These are phyloP conservation scores for Drosophila merina DNA, from an alignment of 2,888 invertebrate genomes.

Conservation along the genomic window DNA sequence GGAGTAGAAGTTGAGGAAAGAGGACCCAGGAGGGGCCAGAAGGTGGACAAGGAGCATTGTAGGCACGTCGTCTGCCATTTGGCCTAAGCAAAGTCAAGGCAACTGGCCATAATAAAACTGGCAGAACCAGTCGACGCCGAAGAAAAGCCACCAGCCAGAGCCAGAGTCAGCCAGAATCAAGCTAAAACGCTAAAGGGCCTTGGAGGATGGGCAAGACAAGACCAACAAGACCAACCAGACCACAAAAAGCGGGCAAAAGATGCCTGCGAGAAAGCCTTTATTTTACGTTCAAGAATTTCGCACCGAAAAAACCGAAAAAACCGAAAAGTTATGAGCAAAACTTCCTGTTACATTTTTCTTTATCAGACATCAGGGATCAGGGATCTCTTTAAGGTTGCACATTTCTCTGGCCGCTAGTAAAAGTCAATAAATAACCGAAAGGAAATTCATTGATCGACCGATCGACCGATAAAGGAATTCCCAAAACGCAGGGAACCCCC, in stretches of 20 bases:
- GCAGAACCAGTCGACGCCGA: constrained; percentile 49
- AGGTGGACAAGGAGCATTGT: constrained; percentile 50
- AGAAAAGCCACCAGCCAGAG: constrained; percentile 32
- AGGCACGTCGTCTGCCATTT: constrained; percentile 65
- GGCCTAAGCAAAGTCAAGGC: constrained; percentile 71
- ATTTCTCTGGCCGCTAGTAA: constrained; percentile 57
- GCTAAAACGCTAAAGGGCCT: constrained; percentile 33
- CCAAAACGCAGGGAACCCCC: constrained; percentile 30
- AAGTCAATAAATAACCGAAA: constrained; percentile 70
- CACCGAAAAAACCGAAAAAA: background rate
- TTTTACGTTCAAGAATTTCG: constrained; percentile 20
- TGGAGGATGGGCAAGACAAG: constrained; percentile 23
- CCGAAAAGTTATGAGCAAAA: constrained; percentile 29
- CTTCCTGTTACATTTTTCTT: constrained; percentile 41
- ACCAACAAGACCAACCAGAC: constrained; percentile 5
- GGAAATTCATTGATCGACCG: constrained; percentile 74
- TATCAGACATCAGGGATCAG: constrained; percentile 9
- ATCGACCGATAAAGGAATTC: constrained; percentile 56
- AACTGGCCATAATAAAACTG: constrained; percentile 51
- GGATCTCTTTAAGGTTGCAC: constrained; percentile 18
- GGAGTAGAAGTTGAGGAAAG: background rate
- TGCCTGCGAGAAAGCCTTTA: constrained; percentile 16
- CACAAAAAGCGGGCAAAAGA: constrained; percentile 9
- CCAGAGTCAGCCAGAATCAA: constrained; percentile 24
- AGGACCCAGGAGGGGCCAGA: background rate